Evolutionary conservation across 2,113 vertebrate genomes (phyloP).

Genomic region (Sorex fumeus): DNA sequence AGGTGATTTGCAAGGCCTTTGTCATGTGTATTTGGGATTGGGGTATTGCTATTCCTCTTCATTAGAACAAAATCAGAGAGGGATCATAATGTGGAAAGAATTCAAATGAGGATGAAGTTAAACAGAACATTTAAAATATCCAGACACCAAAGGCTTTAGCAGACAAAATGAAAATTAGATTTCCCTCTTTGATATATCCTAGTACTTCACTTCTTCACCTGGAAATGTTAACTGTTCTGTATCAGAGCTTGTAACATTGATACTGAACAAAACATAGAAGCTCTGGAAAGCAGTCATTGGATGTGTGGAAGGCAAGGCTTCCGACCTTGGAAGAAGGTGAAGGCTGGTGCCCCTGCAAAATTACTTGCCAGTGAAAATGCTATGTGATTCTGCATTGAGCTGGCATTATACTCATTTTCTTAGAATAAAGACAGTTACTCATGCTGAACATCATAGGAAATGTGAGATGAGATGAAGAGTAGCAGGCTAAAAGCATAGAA

Average conservation of each 20-base stretch:
- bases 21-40: conserved; percentile 29
- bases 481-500: not conserved
- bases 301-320: not conserved
- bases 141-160: not conserved
- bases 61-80: not conserved
- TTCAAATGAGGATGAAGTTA: not conserved
- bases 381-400: not conserved
- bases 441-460: not conserved
- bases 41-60: conserved; percentile 20
- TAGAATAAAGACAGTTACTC: not conserved
- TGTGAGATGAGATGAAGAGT: conserved; percentile 21
- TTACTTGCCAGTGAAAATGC: not conserved
- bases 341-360: not conserved
- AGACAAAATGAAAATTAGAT: not conserved
- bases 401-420: not conserved
- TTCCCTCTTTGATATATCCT: not conserved
- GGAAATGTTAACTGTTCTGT: not conserved
- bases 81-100: not conserved
- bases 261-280: not conserved
- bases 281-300: not conserved
- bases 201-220: not conserved
- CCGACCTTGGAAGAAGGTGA: not conserved
- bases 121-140: not conserved
- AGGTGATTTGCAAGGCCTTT: conserved; percentile 26
- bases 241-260: not conserved